Evolutionary conservation across 1,140 invertebrate genomes (phyloP).

Genomic region (Chironomus tepperi): DNA sequence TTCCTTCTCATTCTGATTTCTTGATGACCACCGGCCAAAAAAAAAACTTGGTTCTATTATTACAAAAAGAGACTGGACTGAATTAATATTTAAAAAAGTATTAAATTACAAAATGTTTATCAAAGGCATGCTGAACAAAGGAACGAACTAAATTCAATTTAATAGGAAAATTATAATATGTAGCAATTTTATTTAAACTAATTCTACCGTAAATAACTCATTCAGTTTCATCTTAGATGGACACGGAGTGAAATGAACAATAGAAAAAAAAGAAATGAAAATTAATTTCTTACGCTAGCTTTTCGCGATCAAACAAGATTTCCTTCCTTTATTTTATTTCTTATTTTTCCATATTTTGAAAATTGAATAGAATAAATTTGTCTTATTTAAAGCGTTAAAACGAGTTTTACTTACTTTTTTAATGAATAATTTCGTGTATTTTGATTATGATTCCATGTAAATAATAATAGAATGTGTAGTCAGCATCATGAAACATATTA

Average conservation of each 20-base stretch:
- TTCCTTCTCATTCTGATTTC: too few relatives aligned
- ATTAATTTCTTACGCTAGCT: constrained; percentile 17
- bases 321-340: too few relatives aligned
- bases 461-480: background rate
- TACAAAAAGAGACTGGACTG: too few relatives aligned
- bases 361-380: background rate
- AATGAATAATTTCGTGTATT: constrained; percentile 10
- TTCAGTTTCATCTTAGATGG: background rate
- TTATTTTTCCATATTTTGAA: too few relatives aligned
- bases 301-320: constrained; percentile 17
- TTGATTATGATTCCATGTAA: constrained; percentile 20
- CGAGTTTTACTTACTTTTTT: background rate
- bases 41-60: too few relatives aligned
- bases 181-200: background rate
- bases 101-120: too few relatives aligned
- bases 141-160: too few relatives aligned
- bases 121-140: too few relatives aligned
- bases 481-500: background rate
- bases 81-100: too few relatives aligned
- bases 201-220: constrained; percentile 1
- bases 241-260: background rate
- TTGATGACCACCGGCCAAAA: too few relatives aligned
- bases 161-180: too few relatives aligned
- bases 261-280: background rate
- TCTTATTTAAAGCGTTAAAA: background rate